Percentiles rank a stretch among this genome's conserved stretches.
Evolutionary conservation across 30 jellyfish, hydroid and myxozoan genomes (phyloP).

Genomic region (Hydra vulgaris): DNA sequence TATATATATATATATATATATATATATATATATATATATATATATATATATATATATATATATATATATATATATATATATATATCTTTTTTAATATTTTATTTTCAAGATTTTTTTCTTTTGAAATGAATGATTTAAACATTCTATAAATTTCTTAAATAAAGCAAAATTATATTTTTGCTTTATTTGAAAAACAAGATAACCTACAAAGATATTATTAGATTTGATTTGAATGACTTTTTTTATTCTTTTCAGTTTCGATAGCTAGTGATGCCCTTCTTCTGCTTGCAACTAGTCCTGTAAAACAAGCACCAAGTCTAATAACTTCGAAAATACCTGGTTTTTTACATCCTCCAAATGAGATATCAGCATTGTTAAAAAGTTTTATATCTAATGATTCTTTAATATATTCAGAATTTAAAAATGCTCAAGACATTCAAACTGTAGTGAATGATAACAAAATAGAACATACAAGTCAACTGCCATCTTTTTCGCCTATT

Average conservation of each 20-base stretch:
- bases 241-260: not conserved
- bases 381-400: not conserved
- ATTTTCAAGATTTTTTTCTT: no score
- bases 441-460: not conserved
- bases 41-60: no score
- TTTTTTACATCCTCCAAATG: not conserved
- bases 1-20: no score
- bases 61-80: no score
- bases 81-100: no score
- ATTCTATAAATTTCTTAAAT: no score
- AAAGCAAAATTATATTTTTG: no score
- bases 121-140: no score
- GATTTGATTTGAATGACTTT: not conserved
- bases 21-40: no score
- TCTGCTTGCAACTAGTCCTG: slow-evolving; percentile 23
- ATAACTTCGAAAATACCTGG: not conserved
- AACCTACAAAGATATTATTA: no score
- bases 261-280: slow-evolving; percentile 23
- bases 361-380: not conserved
- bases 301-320: not conserved
- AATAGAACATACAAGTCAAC: not conserved
- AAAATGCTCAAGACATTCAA: not conserved
- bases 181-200: no score
- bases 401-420: not conserved
- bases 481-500: not conserved